These are phyloP conservation scores for Stenurella melanura DNA, from an alignment of 2,888 invertebrate species.

Conservation along the genomic window DNA sequence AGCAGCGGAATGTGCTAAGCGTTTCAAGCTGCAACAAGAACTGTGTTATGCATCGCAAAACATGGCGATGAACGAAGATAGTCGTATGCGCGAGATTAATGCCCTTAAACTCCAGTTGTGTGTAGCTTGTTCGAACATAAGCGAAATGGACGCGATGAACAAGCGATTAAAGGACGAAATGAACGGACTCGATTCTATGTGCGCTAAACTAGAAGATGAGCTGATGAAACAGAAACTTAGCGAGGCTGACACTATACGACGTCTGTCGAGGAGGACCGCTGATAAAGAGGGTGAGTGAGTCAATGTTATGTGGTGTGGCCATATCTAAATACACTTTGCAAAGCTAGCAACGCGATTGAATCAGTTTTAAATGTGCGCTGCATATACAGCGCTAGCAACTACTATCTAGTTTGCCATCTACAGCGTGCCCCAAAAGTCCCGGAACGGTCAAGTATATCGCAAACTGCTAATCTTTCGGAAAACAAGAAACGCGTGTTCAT, in stretches of 20 bases:
- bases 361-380: no score
- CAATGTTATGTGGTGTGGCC: background rate
- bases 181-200: conserved; percentile 62
- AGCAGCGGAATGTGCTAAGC: conserved; percentile 62
- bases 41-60: conserved; percentile 60
- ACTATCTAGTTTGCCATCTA: no score
- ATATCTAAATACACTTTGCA: no score
- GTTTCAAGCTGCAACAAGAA: conserved; percentile 65
- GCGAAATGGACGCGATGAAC: conserved; percentile 65
- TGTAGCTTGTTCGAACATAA: conserved; percentile 63
- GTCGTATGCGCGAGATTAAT: conserved; percentile 62
- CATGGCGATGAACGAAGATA: conserved; percentile 58
- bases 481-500: no score
- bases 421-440: no score
- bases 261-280: conserved; percentile 53
- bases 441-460: no score
- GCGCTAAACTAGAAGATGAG: conserved; percentile 68
- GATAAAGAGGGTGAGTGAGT: background rate
- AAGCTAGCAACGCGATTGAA: no score
- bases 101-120: conserved; percentile 66
- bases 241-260: conserved; percentile 68
- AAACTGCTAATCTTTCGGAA: no score
- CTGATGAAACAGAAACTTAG: conserved; percentile 70
- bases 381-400: no score
- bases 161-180: conserved; percentile 64